phyloP scores from a whole-genome alignment of 1,140 invertebrate genomes.

The Pinna nobilis region DNA sequence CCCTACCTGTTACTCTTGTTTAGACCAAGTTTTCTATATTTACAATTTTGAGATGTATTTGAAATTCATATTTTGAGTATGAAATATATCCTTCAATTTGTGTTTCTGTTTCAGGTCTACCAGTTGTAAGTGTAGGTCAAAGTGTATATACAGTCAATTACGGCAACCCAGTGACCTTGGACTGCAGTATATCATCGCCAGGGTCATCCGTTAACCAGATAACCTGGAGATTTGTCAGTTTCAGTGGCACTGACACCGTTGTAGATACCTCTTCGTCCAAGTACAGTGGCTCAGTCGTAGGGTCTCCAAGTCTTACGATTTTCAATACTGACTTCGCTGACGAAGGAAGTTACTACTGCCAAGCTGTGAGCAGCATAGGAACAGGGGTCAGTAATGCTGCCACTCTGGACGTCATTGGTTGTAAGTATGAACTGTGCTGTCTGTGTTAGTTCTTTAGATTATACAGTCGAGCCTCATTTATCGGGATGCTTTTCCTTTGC shows the following conservation, averaged over 20 bases:
- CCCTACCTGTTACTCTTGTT: neutral
- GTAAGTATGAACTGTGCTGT: too few relatives aligned
- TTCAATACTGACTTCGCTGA: slow-evolving; percentile 11
- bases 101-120: slow-evolving; percentile 13
- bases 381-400: slow-evolving; percentile 20
- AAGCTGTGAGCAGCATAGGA: slow-evolving; percentile 28
- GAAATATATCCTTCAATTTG: neutral
- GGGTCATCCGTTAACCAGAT: too few relatives aligned
- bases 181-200: too few relatives aligned
- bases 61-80: neutral
- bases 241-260: neutral
- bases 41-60: neutral
- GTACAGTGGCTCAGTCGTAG: slow-evolving; percentile 17
- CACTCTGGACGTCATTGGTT: slow-evolving; percentile 23
- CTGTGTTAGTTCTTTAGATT: too few relatives aligned
- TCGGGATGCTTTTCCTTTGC: too few relatives aligned
- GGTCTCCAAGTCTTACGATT: slow-evolving; percentile 20
- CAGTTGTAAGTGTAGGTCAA: neutral
- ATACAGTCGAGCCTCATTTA: too few relatives aligned
- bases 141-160: slow-evolving; percentile 15
- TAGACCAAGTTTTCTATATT: neutral
- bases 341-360: slow-evolving; percentile 28
- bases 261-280: slow-evolving; percentile 1
- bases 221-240: neutral
- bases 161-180: slow-evolving; percentile 2